These are phyloP conservation scores for Actenoides lindsayi DNA, from an alignment of 2,113 vertebrate species.

Conservation along the genomic window DNA sequence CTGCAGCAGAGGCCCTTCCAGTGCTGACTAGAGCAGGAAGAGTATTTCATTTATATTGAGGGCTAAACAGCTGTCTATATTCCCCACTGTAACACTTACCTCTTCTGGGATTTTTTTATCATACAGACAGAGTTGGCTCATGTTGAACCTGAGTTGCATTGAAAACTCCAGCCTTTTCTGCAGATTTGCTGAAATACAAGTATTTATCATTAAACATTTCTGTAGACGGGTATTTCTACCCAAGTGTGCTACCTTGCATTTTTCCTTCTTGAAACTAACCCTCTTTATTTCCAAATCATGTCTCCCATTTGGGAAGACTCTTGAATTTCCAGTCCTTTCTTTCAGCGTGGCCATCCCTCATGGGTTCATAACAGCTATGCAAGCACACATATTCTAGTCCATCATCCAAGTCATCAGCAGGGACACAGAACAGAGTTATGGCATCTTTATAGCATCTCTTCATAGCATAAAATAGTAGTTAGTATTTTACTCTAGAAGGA, in stretches of 20 bases:
- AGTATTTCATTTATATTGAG: conserved; percentile 1
- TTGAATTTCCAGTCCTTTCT: background rate
- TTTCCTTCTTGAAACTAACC: background rate
- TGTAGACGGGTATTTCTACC: background rate
- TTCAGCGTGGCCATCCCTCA: background rate
- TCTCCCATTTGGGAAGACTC: background rate
- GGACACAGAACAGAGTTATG: background rate
- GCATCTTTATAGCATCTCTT: background rate
- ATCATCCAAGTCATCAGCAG: background rate
- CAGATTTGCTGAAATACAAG: background rate
- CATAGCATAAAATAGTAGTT: background rate
- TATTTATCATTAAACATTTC: background rate
- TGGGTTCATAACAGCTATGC: background rate
- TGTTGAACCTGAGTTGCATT: background rate
- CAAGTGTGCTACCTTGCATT: background rate
- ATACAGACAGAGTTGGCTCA: background rate
- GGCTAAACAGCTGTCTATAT: background rate
- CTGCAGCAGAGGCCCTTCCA: background rate
- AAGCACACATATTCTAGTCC: background rate
- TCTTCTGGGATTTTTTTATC: background rate
- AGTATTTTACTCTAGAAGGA: background rate
- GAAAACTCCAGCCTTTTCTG: background rate
- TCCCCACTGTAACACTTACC: background rate
- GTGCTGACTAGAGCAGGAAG: background rate
- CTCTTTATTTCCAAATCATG: background rate